Evolutionary conservation across 2,797 vertebrate genomes (phyloP).

Genomic region (Sebastolobus alascanus): DNA sequence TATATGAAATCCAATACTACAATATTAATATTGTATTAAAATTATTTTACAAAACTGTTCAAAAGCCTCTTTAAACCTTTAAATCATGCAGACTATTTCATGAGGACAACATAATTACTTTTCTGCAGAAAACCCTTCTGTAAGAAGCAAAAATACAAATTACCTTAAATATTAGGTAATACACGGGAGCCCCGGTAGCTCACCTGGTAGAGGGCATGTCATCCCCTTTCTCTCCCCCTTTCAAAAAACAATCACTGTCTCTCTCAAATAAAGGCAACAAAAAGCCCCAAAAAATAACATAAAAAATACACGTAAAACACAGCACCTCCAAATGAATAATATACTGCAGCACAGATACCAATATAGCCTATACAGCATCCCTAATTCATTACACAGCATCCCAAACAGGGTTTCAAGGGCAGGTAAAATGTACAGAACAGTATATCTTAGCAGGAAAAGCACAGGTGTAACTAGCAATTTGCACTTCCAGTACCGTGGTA

Average conservation of each 20-base stretch:
- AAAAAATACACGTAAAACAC: too few species aligned
- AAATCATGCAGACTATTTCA: not conserved
- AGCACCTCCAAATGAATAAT: not conserved
- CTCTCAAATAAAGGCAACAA: too few species aligned
- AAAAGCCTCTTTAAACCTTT: not conserved
- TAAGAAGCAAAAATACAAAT: not conserved
- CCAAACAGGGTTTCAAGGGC: not conserved
- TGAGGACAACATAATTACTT: not conserved
- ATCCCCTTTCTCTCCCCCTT: too few species aligned
- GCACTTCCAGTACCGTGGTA: not conserved
- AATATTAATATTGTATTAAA: not conserved
- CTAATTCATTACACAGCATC: not conserved
- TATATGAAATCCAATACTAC: not conserved
- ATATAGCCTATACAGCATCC: not conserved
- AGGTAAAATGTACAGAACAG: too few species aligned
- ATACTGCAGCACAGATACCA: not conserved
- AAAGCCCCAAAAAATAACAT: too few species aligned
- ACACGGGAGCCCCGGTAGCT: accelerated
- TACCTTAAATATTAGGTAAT: not conserved
- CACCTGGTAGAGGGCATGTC: too few species aligned
- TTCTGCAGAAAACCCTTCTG: too few species aligned
- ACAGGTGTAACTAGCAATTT: too few species aligned
- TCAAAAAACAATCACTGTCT: too few species aligned
- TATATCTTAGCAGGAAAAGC: too few species aligned
- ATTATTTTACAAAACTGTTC: not conserved